Evolutionary conservation across 2,888 invertebrate species (phyloP), one percentile per base, ranked within the genome.

Genomic region (Diarsia dahlii): DNA sequence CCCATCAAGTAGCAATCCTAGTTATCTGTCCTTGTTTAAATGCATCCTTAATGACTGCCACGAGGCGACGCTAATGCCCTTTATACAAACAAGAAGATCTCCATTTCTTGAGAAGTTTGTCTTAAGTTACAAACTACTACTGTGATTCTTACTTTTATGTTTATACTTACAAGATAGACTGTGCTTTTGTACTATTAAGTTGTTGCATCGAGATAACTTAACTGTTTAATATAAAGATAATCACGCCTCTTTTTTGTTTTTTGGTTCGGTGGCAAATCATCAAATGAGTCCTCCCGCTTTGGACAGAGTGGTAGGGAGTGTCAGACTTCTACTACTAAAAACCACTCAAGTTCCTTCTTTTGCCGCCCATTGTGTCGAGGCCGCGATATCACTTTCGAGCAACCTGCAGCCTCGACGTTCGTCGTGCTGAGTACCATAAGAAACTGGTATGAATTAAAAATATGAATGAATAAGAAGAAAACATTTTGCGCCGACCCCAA

Each of bases 1-100:
- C 39, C 39, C 39, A 39, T 39, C 39, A 5, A 39, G 39, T 39
- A 39, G 23, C 13, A 39, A 69, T 54, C 62, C 20, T 71, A 46
- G 6, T 2, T 50, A 23, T 5, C 28, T 46, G 13, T 1, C n/a
- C 45, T n/a, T 50, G 45, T 56, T 71, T 46, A 64, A 64, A 71
- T 34, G 72, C 45, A 52, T 64, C 3, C 23, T 58, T 64, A 71
- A 77, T 71, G 18, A 64, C 45, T 18, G 23, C n/a, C 46, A 13
- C 52, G 23, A 71, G 39, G 50, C 34, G 20, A 15, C 34, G 56
- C 9, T 45, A 71, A 50, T 62, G n/a, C 6, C 20, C 20, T 62
- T 63, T 39, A 4, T 12, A 63, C 46, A 56, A 54, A 76, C 20
- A 34, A 45, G 2, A 64, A 45, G 20, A 34, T n/a, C n/a, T 46